Percentiles rank a stretch among this genome's conserved stretches.
phyloP scores from a whole-genome alignment of 2,888 invertebrate genomes.

The Diarsia mendica region DNA sequence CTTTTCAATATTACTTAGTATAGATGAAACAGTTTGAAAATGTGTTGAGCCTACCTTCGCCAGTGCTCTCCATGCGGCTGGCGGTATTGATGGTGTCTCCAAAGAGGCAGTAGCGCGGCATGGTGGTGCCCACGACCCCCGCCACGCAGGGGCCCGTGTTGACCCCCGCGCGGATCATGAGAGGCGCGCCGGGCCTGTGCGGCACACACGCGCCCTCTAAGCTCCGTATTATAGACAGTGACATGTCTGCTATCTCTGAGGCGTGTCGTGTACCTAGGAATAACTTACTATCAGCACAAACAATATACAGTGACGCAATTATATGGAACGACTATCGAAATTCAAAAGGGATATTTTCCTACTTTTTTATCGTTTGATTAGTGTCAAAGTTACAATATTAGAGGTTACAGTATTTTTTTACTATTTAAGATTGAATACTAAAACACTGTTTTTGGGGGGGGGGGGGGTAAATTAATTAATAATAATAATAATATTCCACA shows the following conservation, averaged over 20 bases:
- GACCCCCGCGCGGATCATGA: constrained; percentile 90
- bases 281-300: background rate
- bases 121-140: constrained; percentile 91
- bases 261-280: constrained; percentile 88
- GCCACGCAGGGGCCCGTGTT: constrained; percentile 92
- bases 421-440: too few species aligned
- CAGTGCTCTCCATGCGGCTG: constrained; percentile 91
- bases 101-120: constrained; percentile 92
- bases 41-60: constrained; percentile 79
- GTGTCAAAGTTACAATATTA: too few species aligned
- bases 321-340: background rate
- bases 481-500: too few species aligned
- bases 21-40: background rate
- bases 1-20: too few species aligned
- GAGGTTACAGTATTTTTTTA: too few species aligned
- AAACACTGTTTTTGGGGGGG: too few species aligned
- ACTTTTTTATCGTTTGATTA: background rate
- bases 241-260: constrained; percentile 91
- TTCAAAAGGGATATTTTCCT: background rate
- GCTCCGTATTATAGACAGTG: constrained; percentile 88
- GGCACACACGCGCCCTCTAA: constrained; percentile 89
- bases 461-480: too few species aligned
- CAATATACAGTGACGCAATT: background rate
- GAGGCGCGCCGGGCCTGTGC: constrained; percentile 86
- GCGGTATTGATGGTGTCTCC: constrained; percentile 92